phyloP scores from a whole-genome alignment of 2,113 vertebrate species.

The Syngnathus typhle region DNA sequence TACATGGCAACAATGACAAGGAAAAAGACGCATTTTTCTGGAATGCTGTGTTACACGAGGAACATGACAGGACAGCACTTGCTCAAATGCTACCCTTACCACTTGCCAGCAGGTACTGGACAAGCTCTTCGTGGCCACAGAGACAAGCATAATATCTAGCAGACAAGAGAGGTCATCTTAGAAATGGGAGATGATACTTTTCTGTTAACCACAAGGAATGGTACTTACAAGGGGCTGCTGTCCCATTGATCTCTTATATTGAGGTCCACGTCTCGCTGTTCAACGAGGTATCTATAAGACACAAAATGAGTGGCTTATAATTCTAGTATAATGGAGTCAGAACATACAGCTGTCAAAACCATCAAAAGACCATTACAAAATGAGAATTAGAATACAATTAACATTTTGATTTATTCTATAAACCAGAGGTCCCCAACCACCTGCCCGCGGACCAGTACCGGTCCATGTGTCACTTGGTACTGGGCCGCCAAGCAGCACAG shows the following conservation, averaged over 20 bases:
- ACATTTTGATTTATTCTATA: not conserved
- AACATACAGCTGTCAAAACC: not conserved
- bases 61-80: too few relatives aligned
- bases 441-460: too few relatives aligned
- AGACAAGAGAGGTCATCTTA: not conserved
- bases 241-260: constrained; percentile 97
- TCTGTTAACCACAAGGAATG: not conserved
- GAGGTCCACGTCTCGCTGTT: constrained; percentile 93
- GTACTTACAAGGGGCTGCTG: constrained; percentile 92
- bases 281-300: constrained; percentile 83
- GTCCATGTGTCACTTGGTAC: too few relatives aligned
- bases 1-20: constrained; percentile 32
- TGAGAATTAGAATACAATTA: not conserved
- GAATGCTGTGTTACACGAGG: not conserved
- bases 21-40: too few relatives aligned
- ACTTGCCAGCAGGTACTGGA: constrained; percentile 88
- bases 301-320: not conserved
- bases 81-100: constrained; percentile 69
- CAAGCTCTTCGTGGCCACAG: constrained; percentile 92
- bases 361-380: not conserved
- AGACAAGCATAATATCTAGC: constrained; percentile 92
- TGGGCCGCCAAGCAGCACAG: too few relatives aligned
- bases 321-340: too few relatives aligned
- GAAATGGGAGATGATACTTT: not conserved
- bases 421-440: not conserved